A percentile compares a stretch with the other conserved stretches of the same genome.
These are phyloP conservation scores for Megathymus violae DNA, from an alignment of 1,140 invertebrate species.

Conservation along the genomic window DNA sequence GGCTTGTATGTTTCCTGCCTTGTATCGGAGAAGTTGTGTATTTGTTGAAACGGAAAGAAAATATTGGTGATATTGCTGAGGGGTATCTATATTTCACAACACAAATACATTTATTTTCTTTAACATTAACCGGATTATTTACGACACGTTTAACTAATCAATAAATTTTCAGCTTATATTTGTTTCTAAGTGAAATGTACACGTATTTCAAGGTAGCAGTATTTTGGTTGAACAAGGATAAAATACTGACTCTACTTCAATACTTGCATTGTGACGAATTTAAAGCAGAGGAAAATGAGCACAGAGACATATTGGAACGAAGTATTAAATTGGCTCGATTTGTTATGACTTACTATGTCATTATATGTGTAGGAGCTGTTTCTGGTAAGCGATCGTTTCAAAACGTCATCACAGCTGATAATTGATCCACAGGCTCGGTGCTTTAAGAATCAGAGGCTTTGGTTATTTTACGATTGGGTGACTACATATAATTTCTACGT, in stretches of 20 bases:
- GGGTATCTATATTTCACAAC: constrained; percentile 57
- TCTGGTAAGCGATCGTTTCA: constrained; percentile 65
- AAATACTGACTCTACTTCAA: constrained; percentile 68
- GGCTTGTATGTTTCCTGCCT: constrained; percentile 77
- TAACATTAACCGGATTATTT: not conserved
- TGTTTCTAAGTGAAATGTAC: constrained; percentile 81
- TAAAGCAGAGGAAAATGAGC: constrained; percentile 68
- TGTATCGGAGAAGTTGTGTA: constrained; percentile 75
- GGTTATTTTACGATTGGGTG: no score
- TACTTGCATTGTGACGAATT: constrained; percentile 75
- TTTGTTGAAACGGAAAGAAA: constrained; percentile 67
- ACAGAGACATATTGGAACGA: constrained; percentile 61
- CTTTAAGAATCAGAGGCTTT: no score
- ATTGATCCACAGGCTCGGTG: no score
- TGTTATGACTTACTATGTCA: constrained; percentile 75
- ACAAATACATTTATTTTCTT: constrained; percentile 8
- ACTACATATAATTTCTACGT: no score
- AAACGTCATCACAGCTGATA: no score
- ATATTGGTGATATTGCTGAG: constrained; percentile 77
- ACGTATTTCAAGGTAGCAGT: constrained; percentile 78
- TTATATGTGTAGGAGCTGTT: constrained; percentile 75
- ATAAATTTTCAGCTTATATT: constrained; percentile 65
- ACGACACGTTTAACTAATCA: not conserved
- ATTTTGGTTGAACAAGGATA: constrained; percentile 75
- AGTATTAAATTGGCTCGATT: constrained; percentile 70